Conservation (phyloP, 2,113 vertebrate genomes). For the Psilopogon haemacephalus region DNA sequence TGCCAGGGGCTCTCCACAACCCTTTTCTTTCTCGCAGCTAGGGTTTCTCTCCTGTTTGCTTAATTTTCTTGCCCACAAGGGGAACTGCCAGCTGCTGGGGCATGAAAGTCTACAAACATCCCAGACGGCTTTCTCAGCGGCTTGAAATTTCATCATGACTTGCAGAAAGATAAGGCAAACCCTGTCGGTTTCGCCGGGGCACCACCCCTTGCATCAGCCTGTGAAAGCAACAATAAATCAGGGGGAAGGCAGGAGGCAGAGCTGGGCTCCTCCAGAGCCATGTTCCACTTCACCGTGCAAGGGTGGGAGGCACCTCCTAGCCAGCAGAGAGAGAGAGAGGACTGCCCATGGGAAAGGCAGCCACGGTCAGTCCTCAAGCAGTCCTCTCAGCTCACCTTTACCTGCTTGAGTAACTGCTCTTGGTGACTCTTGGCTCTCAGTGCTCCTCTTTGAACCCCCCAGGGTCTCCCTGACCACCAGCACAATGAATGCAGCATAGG, state of each 20-base stretch:
- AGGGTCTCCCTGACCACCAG: rapidly evolving
- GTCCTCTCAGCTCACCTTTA: background rate
- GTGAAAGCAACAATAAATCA: rapidly evolving
- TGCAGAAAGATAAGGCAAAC: background rate
- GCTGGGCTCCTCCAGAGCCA: rapidly evolving
- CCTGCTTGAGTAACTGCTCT: background rate
- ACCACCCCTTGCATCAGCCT: background rate
- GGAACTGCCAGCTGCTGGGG: background rate
- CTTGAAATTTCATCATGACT: background rate
- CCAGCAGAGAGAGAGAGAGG: background rate
- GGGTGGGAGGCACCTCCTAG: background rate
- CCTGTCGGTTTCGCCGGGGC: background rate
- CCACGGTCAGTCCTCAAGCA: background rate
- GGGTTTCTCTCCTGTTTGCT: background rate
- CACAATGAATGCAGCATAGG: background rate
- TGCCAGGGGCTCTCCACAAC: background rate
- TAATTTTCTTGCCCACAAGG: background rate
- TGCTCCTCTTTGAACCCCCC: background rate
- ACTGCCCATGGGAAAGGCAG: rapidly evolving
- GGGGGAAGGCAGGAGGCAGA: background rate
- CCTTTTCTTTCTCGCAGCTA: background rate
- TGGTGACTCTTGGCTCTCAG: too few relatives aligned
- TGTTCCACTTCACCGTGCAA: background rate
- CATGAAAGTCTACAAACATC: background rate
- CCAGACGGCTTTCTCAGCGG: background rate